phyloP scores from a whole-genome alignment of 2,113 vertebrate species.

The Spermophilus dauricus region DNA sequence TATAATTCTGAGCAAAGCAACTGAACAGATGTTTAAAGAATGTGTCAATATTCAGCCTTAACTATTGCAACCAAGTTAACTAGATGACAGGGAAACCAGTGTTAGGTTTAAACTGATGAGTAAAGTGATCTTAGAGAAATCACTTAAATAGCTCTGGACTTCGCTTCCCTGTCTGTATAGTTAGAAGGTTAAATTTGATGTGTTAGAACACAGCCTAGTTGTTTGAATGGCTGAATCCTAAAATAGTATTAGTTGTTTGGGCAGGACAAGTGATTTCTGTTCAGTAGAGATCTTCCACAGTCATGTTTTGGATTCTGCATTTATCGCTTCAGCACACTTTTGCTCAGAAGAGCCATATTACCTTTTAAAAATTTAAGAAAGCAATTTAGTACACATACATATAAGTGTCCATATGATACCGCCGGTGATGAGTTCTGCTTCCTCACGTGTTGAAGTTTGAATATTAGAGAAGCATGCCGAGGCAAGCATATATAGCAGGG shows the following conservation, averaged over 20 bases:
- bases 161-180: neutral
- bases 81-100: neutral
- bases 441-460: too few relatives aligned
- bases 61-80: neutral
- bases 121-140: constrained; percentile 2
- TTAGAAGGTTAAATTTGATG: neutral
- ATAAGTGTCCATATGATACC: neutral
- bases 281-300: neutral
- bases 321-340: neutral
- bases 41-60: neutral
- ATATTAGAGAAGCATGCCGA: too few relatives aligned
- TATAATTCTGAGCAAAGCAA: constrained; percentile 42
- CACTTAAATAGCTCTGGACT: neutral
- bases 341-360: neutral
- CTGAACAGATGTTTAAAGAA: constrained; percentile 32
- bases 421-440: too few relatives aligned
- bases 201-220: constrained; percentile 5
- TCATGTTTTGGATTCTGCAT: neutral
- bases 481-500: too few relatives aligned
- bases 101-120: constrained; percentile 21
- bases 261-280: neutral
- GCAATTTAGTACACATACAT: neutral
- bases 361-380: constrained; percentile 14
- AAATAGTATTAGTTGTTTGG: neutral
- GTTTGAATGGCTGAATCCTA: constrained; percentile 43